Evolutionary conservation across 2,113 vertebrate genomes (phyloP).

Genomic region (Lagopus muta): DNA sequence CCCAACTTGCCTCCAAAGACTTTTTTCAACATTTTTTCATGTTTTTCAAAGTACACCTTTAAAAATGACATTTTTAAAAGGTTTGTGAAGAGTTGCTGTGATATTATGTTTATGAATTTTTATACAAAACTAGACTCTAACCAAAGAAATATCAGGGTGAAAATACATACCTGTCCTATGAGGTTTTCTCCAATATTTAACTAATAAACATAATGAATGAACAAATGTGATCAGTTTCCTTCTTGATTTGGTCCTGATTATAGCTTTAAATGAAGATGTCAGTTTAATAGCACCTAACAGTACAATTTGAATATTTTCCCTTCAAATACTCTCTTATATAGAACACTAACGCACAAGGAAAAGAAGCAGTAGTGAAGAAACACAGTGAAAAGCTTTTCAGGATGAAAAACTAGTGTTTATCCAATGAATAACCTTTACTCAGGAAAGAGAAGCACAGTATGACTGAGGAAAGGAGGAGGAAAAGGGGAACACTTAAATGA

Average conservation of each 20-base stretch:
- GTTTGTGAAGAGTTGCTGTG: background rate
- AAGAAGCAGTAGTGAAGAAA: background rate
- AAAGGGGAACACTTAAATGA: background rate
- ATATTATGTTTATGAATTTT: background rate
- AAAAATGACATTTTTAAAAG: background rate
- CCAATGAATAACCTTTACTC: conserved; percentile 13
- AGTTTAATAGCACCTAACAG: background rate
- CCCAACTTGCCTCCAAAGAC: background rate
- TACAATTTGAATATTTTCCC: background rate
- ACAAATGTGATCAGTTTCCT: background rate
- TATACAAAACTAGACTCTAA: background rate
- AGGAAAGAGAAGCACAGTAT: background rate
- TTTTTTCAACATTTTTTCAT: background rate
- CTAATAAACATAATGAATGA: background rate
- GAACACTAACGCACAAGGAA: background rate
- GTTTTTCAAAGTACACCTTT: background rate
- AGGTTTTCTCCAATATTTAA: background rate
- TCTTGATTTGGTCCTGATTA: background rate
- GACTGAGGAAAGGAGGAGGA: background rate
- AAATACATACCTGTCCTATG: background rate
- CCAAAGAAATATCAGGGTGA: background rate
- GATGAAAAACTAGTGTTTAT: conserved; percentile 35
- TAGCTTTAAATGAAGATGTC: too few relatives aligned
- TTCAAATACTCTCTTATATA: background rate
- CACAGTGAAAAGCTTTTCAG: background rate